These are phyloP conservation scores for Aurelia sp. DNA, from an alignment of 30 jellyfish, hydroid and myxozoan genomes.

Conservation along the genomic window DNA sequence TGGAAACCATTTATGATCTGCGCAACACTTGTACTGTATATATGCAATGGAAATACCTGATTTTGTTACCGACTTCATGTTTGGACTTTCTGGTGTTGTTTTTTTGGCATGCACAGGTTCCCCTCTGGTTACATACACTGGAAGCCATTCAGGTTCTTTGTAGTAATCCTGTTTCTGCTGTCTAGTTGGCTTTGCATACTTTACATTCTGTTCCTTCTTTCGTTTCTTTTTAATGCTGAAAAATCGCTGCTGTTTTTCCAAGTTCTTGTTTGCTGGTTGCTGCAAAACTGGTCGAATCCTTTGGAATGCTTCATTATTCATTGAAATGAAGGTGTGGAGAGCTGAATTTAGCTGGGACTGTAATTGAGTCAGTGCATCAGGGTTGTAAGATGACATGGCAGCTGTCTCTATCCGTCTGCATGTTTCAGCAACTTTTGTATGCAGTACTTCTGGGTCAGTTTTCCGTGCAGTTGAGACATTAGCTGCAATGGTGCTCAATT, in stretches of 20 bases:
- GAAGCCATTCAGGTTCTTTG: conserved; percentile 31
- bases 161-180: not conserved
- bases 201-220: not conserved
- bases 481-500: conserved; percentile 4
- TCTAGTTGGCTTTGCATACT: conserved; percentile 10
- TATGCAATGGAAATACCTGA: not conserved
- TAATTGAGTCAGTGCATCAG: conserved; percentile 4
- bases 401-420: not conserved
- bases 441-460: conserved; percentile 13
- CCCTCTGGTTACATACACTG: conserved; percentile 7
- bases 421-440: not conserved
- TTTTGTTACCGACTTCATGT: not conserved
- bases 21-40: too few species aligned
- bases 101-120: conserved; percentile 1
- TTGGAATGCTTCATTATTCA: conserved; percentile 1
- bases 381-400: not conserved
- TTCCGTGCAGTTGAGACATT: not conserved
- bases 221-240: not conserved
- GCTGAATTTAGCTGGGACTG: conserved; percentile 5
- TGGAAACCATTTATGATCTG: too few species aligned
- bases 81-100: not conserved
- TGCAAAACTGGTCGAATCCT: not conserved
- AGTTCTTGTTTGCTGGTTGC: not conserved
- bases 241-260: conserved; percentile 13
- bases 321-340: not conserved